Evolutionary conservation across 2,888 invertebrate species (phyloP).

Genomic region (Scaptomyza cyrtandrae): DNA sequence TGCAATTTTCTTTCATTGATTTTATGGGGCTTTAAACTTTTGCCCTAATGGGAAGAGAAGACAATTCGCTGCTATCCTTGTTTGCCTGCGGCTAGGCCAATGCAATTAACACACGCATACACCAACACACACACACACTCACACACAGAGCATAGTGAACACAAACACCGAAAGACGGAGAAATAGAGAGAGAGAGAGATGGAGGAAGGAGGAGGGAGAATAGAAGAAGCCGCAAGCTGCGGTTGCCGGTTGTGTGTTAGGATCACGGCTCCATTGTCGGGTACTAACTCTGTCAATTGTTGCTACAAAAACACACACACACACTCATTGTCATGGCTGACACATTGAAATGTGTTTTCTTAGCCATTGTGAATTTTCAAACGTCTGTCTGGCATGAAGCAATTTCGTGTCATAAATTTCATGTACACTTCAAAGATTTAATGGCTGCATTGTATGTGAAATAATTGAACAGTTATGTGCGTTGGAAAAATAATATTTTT

Average conservation of each 20-base stretch:
- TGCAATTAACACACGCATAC: conserved; percentile 61
- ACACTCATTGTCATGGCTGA: background rate
- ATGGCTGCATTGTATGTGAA: conserved; percentile 1
- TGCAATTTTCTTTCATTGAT: conserved; percentile 43
- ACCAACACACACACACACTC: background rate
- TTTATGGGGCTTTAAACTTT: conserved; percentile 59
- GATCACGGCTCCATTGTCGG: background rate
- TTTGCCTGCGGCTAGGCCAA: conserved; percentile 24
- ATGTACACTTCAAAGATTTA: conserved; percentile 2
- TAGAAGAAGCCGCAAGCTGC: conserved; percentile 41
- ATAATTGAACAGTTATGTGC: background rate
- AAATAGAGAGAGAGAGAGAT: background rate
- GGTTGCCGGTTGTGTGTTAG: conserved; percentile 20
- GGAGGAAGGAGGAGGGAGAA: background rate
- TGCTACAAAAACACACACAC: background rate
- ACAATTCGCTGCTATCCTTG: conserved; percentile 9
- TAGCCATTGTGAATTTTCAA: conserved; percentile 18
- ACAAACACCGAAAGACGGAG: background rate
- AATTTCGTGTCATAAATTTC: conserved; percentile 26
- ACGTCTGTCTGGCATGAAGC: conserved; percentile 2
- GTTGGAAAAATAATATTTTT: background rate
- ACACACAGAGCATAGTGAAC: background rate
- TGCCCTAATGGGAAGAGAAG: conserved; percentile 9
- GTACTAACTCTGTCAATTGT: background rate
- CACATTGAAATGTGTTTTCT: conserved; percentile 12